A percentile compares a stretch with the other conserved stretches of the same genome.
phyloP scores from a whole-genome alignment of 1,140 invertebrate species.

The Pseudomyrmex cubaensis region DNA sequence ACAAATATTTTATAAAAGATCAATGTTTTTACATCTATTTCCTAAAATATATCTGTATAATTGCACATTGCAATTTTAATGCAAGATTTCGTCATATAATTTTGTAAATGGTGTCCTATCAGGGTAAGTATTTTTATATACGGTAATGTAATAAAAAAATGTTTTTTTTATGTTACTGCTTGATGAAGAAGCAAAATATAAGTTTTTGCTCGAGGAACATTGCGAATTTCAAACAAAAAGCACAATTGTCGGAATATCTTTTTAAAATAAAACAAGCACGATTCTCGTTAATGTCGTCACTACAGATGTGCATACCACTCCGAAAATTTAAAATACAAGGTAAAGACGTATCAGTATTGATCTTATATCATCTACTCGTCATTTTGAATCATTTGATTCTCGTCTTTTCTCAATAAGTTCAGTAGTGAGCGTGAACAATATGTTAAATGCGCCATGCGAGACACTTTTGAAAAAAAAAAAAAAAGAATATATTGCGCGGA shows the following conservation, averaged over 20 bases:
- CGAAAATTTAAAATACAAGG: slow-evolving; percentile 82
- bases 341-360: slow-evolving; percentile 80
- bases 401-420: not conserved
- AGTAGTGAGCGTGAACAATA: not conserved
- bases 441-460: not conserved
- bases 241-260: slow-evolving; percentile 44
- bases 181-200: too few relatives aligned
- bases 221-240: too few relatives aligned
- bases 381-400: not conserved
- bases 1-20: too few relatives aligned
- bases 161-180: too few relatives aligned
- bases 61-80: too few relatives aligned
- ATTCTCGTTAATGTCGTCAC: slow-evolving; percentile 46
- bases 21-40: too few relatives aligned
- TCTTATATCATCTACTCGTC: not conserved
- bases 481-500: not conserved
- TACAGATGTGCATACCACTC: slow-evolving; percentile 59
- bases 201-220: too few relatives aligned
- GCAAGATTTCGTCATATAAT: too few relatives aligned
- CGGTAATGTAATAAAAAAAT: too few relatives aligned
- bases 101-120: too few relatives aligned
- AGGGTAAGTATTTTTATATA: too few relatives aligned
- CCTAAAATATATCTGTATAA: too few relatives aligned
- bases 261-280: slow-evolving; percentile 28
- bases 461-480: not conserved